Conservation (phyloP, 2,113 vertebrate species). For the Microtus montanus region DNA sequence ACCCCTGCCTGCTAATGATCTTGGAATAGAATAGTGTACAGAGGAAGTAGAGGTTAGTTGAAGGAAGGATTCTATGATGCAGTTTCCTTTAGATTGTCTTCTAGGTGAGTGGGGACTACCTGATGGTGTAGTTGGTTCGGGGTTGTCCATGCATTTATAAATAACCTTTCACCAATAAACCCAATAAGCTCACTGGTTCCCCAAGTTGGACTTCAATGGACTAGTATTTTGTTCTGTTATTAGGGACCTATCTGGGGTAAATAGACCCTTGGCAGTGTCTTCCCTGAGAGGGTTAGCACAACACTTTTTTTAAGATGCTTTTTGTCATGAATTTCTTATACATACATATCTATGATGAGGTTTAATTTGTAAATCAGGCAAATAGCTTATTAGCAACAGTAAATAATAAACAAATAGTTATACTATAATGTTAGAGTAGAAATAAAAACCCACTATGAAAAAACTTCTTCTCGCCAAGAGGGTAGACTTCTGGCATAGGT, state of each 20-base stretch:
- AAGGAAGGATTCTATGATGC: neutral
- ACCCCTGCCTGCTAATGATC: neutral
- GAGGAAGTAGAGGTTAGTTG: neutral
- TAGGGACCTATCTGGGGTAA: neutral
- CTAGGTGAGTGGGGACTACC: neutral
- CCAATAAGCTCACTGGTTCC: neutral
- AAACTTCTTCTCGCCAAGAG: neutral
- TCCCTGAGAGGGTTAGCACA: neutral
- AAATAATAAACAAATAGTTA: neutral
- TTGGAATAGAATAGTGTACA: neutral
- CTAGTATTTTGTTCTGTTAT: neutral
- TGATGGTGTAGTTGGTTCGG: neutral
- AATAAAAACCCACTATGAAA: neutral
- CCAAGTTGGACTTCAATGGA: neutral
- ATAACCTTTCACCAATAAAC: neutral
- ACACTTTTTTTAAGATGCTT: neutral
- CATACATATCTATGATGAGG: neutral
- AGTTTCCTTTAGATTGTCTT: neutral
- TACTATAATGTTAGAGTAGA: neutral
- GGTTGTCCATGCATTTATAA: neutral
- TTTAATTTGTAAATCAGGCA: neutral
- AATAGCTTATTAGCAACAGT: neutral
- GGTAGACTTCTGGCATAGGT: neutral
- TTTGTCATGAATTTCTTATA: neutral
- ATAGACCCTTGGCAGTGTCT: no score